phyloP scores from a whole-genome alignment of 2,888 invertebrate genomes.

The Limnephilus marmoratus region DNA sequence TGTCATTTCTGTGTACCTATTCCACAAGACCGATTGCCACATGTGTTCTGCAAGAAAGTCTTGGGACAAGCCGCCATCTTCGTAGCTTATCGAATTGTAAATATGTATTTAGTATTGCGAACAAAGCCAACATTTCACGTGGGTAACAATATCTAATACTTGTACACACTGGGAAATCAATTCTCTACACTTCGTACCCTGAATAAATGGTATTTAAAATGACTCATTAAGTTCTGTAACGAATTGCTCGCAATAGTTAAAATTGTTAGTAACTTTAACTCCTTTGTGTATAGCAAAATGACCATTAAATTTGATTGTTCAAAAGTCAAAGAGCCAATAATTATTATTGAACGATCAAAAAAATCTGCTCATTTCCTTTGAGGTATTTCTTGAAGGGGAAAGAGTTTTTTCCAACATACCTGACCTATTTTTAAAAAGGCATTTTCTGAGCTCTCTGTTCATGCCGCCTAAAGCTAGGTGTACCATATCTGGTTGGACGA shows the following conservation, averaged over 20 bases:
- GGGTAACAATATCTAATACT: not conserved
- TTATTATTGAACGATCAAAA: not conserved
- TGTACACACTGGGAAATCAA: not conserved
- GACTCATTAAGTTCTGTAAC: not conserved
- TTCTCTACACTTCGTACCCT: not conserved
- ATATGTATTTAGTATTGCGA: not conserved
- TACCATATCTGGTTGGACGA: too few relatives aligned
- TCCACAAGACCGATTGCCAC: not conserved
- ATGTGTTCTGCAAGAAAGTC: not conserved
- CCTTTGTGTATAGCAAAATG: not conserved
- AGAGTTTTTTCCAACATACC: too few relatives aligned
- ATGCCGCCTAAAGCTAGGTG: too few relatives aligned
- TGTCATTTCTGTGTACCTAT: not conserved
- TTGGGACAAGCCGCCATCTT: not conserved
- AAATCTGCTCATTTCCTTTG: not conserved
- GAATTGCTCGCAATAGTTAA: not conserved
- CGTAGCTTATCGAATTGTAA: not conserved
- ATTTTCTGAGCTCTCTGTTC: too few relatives aligned
- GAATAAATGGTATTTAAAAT: not conserved
- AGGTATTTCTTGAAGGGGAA: too few relatives aligned
- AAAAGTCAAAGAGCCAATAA: not conserved
- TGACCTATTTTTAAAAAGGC: too few relatives aligned
- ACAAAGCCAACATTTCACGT: conserved; percentile 2
- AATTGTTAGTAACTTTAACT: not conserved
- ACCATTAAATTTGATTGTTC: too few relatives aligned